These are phyloP conservation scores for Copsychus sechellarum DNA, from an alignment of 2,113 vertebrate genomes.

Conservation along the genomic window DNA sequence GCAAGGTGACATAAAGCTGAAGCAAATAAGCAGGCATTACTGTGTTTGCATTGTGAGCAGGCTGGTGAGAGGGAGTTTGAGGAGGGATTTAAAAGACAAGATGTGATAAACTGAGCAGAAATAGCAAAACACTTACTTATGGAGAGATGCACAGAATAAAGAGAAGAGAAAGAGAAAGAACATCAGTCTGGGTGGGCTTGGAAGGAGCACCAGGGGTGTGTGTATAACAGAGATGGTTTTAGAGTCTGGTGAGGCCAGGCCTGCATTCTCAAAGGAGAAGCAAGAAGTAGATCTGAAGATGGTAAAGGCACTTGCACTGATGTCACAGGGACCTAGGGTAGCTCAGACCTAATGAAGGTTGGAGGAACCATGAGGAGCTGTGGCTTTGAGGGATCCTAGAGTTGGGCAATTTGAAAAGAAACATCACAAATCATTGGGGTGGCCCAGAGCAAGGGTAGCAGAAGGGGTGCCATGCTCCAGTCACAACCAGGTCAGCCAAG, in stretches of 20 bases:
- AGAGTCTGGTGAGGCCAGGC: not conserved
- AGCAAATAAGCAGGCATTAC: not conserved
- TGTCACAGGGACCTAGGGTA: not conserved
- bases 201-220: not conserved
- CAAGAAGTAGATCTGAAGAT: not conserved
- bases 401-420: not conserved
- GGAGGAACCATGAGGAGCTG: not conserved
- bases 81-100: conserved; percentile 5
- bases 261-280: not conserved
- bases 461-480: not conserved
- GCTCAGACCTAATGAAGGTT: not conserved
- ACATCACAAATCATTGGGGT: not conserved
- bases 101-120: not conserved
- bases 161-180: not conserved
- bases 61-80: not conserved
- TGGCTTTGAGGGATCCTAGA: not conserved
- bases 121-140: not conserved
- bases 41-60: not conserved
- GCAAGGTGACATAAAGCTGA: not conserved
- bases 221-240: not conserved
- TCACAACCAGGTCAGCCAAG: not conserved
- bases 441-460: not conserved
- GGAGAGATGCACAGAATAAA: not conserved
- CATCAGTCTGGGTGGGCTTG: not conserved
- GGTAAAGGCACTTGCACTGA: not conserved